Base-by-base conservation (phyloP, 2,888 invertebrate species). In the Psylliodes chrysocephalus region DNA sequence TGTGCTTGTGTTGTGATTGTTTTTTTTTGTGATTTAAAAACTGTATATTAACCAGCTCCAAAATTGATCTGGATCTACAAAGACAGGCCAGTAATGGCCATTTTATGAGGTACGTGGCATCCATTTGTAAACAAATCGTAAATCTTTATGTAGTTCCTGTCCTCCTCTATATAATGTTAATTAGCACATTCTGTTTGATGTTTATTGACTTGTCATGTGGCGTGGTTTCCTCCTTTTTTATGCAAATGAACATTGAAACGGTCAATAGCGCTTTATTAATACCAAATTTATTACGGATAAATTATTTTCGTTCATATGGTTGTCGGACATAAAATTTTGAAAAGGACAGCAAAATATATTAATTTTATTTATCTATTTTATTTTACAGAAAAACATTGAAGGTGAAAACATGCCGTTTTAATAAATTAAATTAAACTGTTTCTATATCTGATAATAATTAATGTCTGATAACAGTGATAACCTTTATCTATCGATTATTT, bases 31-130 rank as follows among this genome's bases (percentile, higher is more conserved):
- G 70, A 63, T 40, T 25, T 19, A 12, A 22, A 42, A 55, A 54
- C n/a, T 47, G 28, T 55, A 68, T n/a, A n/a, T n/a, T n/a, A 79
- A 87, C 87, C n/a, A 83, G 85, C 85, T 77, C 80, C 87, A 89
- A 83, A 85, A 87, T 90, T 90, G 90, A 91, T 86, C 90, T 90
- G 85, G 90, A 91, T 75, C 86, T 90, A 81, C 90, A 90, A 78
- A 83, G 86, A 76, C 90, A 90, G 85, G 89, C 90, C 85, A 88
- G 90, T 85, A 86, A 86, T 85, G 90, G 90, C 84, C 90, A 90
- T 87, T 90, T 90, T 79, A 89, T 90, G 86, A 90, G 90, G 91
- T 87, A 75, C 51, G 74, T 69, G 60, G 60, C 40, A 19, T 54
- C 46, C 42, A 38, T 54, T 60, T 60, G 66, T 69, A 71, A 70